A percentile compares a stretch with the other conserved stretches of the same genome.
These are phyloP conservation scores for Esox masquinongy DNA, from an alignment of 2,797 vertebrate genomes.

Conservation along the genomic window DNA sequence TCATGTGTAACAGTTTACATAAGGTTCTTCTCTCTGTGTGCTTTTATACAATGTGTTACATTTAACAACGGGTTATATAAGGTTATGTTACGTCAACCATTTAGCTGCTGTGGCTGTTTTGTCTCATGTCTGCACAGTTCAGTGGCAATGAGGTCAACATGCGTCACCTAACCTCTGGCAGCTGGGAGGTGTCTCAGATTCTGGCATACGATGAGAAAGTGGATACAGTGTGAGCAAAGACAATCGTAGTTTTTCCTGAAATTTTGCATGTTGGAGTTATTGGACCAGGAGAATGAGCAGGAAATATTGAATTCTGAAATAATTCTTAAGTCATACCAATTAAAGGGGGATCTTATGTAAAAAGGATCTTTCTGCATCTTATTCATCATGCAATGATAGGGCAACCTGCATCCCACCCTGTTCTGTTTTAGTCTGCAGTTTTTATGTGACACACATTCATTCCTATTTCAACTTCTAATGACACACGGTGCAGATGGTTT, in stretches of 20 bases:
- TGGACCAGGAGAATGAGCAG: not conserved
- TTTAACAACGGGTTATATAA: not conserved
- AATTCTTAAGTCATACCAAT: not conserved
- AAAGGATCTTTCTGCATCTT: too few relatives aligned
- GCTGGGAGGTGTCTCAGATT: constrained; percentile 74
- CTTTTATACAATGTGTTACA: too few relatives aligned
- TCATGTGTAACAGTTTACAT: not conserved
- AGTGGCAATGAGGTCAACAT: constrained; percentile 57
- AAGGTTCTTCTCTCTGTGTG: not conserved
- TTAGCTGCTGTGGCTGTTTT: not conserved
- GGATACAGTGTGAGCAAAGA: constrained; percentile 58
- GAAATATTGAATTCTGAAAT: not conserved
- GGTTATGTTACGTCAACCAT: not conserved
- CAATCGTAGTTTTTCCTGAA: not conserved
- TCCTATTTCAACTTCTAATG: too few relatives aligned
- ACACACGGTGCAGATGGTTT: too few relatives aligned
- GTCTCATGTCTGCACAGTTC: constrained; percentile 36
- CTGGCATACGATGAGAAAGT: constrained; percentile 63
- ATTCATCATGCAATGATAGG: too few relatives aligned
- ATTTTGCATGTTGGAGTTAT: not conserved
- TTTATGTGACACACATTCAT: too few relatives aligned
- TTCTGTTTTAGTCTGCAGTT: too few relatives aligned
- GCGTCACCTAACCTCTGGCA: constrained; percentile 72
- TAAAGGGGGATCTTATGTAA: not conserved
- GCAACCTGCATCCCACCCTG: too few relatives aligned